phyloP scores from a whole-genome alignment of 2,888 invertebrate genomes.

The Mactromeris polynyma region DNA sequence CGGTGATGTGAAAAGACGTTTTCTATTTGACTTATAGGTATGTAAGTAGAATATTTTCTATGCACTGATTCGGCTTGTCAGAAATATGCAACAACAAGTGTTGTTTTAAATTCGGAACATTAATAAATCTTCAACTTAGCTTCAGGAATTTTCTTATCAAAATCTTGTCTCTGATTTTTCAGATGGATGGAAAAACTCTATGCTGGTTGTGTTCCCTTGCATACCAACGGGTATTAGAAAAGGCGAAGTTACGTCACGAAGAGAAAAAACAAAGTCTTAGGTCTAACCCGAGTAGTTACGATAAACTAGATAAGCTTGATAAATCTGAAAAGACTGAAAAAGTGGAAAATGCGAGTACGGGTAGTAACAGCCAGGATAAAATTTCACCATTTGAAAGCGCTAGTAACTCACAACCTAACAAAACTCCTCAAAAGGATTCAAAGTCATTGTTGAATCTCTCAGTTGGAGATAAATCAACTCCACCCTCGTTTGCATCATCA shows the following conservation, averaged over 20 bases:
- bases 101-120: too few relatives aligned
- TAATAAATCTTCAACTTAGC: background rate
- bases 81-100: too few relatives aligned
- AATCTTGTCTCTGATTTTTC: slow-evolving; percentile 82
- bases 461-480: slow-evolving; percentile 65
- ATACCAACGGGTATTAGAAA: slow-evolving; percentile 95
- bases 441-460: slow-evolving; percentile 52
- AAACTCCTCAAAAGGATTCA: slow-evolving; percentile 63
- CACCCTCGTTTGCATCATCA: slow-evolving; percentile 69
- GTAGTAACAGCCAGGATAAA: slow-evolving; percentile 69
- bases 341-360: slow-evolving; percentile 59
- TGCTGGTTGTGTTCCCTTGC: slow-evolving; percentile 98
- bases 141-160: background rate
- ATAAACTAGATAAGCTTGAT: slow-evolving; percentile 71
- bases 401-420: slow-evolving; percentile 53
- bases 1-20: too few relatives aligned
- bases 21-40: too few relatives aligned
- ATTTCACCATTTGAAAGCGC: slow-evolving; percentile 66
- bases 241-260: slow-evolving; percentile 89
- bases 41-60: too few relatives aligned
- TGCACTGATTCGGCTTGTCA: too few relatives aligned
- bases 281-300: slow-evolving; percentile 63
- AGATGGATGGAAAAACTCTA: slow-evolving; percentile 97
- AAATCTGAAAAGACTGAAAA: slow-evolving; percentile 70
- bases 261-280: slow-evolving; percentile 70